Evolutionary conservation across 2,797 vertebrate genomes (phyloP).

Genomic region (Coccyzus lansbergi): DNA sequence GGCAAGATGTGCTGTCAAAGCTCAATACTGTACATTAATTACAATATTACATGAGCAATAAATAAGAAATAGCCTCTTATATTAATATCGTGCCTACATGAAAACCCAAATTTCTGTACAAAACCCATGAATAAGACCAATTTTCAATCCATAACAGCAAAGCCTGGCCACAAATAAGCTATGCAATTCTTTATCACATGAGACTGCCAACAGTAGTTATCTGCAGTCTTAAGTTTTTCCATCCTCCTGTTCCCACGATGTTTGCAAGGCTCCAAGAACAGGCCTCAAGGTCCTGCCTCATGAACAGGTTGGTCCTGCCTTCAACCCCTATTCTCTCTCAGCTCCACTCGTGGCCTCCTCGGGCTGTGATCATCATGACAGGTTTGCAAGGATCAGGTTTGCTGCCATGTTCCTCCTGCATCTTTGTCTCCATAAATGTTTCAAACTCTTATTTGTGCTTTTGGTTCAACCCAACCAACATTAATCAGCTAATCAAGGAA

Average conservation of each 20-base stretch:
- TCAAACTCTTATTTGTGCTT: not conserved
- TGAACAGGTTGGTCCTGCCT: not conserved
- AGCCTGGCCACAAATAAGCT: not conserved
- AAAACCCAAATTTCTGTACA: not conserved
- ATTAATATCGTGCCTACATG: not conserved
- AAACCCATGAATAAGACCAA: not conserved
- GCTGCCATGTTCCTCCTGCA: not conserved
- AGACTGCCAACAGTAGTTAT: not conserved
- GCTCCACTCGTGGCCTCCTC: not conserved
- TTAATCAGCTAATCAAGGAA: not conserved
- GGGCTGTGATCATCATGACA: not conserved
- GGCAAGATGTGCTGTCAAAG: not conserved
- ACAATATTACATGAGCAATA: not conserved
- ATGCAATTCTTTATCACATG: not conserved
- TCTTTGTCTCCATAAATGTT: not conserved
- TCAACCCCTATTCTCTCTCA: not conserved
- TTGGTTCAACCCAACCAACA: not conserved
- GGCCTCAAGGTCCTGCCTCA: not conserved
- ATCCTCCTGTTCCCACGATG: not conserved
- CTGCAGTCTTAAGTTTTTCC: not conserved
- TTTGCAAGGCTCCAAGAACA: not conserved
- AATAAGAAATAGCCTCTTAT: not conserved
- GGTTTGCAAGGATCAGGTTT: not conserved
- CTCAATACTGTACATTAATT: not conserved
- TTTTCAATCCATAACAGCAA: not conserved